phyloP scores from a whole-genome alignment of 2,113 vertebrate genomes.

The Urocynchramus pylzowi region DNA sequence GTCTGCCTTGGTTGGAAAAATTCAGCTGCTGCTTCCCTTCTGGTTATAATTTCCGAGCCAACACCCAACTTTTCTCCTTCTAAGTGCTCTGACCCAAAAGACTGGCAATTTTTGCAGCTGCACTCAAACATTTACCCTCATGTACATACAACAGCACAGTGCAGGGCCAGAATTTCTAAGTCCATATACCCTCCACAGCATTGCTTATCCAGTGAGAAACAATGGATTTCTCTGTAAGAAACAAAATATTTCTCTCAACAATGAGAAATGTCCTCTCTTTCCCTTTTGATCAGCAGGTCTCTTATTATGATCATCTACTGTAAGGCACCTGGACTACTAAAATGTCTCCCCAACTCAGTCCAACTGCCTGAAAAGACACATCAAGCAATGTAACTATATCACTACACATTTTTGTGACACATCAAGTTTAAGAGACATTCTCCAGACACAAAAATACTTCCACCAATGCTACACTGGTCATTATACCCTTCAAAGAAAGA shows the following conservation, averaged over 20 bases:
- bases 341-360: not conserved
- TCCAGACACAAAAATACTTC: not conserved
- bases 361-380: not conserved
- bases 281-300: not conserved
- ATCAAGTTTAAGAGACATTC: not conserved
- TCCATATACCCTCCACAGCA: not conserved
- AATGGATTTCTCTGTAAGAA: no score
- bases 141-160: not conserved
- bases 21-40: conserved; percentile 14
- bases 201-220: not conserved
- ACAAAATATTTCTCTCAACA: no score
- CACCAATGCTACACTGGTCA: not conserved
- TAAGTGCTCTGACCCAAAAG: not conserved
- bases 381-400: not conserved
- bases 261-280: not conserved
- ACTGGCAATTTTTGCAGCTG: not conserved
- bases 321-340: not conserved
- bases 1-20: conserved; percentile 12
- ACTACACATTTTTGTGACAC: not conserved
- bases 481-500: not conserved
- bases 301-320: not conserved
- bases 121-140: not conserved
- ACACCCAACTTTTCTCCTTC: not conserved
- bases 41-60: not conserved
- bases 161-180: not conserved